Evolutionary conservation across 2,113 vertebrate genomes (phyloP), one percentile per base, ranked within the genome.

Genomic region (Percina caprodes): DNA sequence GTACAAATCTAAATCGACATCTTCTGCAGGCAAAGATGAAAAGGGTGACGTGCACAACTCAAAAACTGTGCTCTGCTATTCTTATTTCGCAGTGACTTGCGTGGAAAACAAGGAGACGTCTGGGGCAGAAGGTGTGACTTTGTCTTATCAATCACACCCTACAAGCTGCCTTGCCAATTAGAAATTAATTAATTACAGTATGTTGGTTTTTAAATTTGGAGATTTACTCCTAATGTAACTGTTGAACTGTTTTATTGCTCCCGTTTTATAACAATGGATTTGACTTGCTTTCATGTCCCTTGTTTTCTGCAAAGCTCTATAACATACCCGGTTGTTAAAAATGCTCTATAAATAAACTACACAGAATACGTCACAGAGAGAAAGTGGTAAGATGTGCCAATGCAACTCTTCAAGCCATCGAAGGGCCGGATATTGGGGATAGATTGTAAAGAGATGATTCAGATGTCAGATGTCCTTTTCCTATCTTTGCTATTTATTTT

Each of bases 301-400:
- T 65, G 24, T 51, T 83, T 77, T 68, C 54, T 51, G n/a, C 52
- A 80, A 55, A 75, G 4, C 68, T 79, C 56, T 8, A 46, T n/a
- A 23, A 39, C 26, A 62, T 14, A 68, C 24, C 30, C 33, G 21
- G 39, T 52, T 15, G 19, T 69, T 49, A 7, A 70, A 70, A 49
- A 69, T 6, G 30, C 18, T 52, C 9, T 19, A 67, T n/a, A 68
- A 62, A 75, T 75, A 79, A 68, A 63, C n/a, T n/a, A 4, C 2
- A 30, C 2, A 30, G 30, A 30, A 69, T 78, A 67, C 9, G 49
- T 74, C 69, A 66, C 33, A 2, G 18, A 35, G 49, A 70, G n/a
- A 60, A 24, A 76, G 12, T 46, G 54, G 39, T 18, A 3, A 5
- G 24, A 5, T 52, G 35, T 65, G 62, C 49, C 56, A 30, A 26